Base-by-base conservation (phyloP, 1,140 invertebrate genomes). In the Scaptodrosophila lebanonensis region DNA sequence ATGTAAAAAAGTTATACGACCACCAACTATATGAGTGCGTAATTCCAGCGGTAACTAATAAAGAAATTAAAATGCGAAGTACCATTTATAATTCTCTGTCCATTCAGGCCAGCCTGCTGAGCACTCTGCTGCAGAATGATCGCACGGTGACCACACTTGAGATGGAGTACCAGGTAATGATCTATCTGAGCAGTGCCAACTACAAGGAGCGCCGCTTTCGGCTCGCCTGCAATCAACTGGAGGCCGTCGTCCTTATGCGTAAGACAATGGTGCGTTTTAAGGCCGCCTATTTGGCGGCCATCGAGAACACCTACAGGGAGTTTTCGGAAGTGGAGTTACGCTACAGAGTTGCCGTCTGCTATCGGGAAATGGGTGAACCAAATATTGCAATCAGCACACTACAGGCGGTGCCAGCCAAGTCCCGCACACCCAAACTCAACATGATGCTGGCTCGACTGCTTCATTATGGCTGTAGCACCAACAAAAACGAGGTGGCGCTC, bases 371-470 rank as follows among this genome's bases (percentile, higher is more conserved):
- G 35, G 92, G 92, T 27, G 91, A 93, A 51, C 87, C 86, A 3
- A 83, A 87, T 35, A 89, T 92, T 86, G 93, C 93, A 1, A 88
- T 93, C 12, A 88, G 87, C 58, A 88, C 91, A 51, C 66, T 95
- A 13, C 92, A 94, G 66, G 90, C 90, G 33, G 91, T 95, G 51
- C 90, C 91, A 33, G 90, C 89, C 1, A 93, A 93, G 79, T 89
- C 91, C 30, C 87, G 93, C 36, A 92, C 90, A 29, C 86, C 91
- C 3, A 91, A 91, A 68, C 89, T 94, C 1, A 93, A 95, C 69
- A 90, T 94, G 88, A 90, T 93, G 18, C 76, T 95, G 25, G 93
- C 91, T 6, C 91, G 91, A 70, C 87, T 95, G 66, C 89, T 92
- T 30, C 90, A 91, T 59, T 89, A 89, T 62, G 54, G 59, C 0